Base-by-base conservation (phyloP, 2,113 vertebrate species). In the Propithecus coquereli region DNA sequence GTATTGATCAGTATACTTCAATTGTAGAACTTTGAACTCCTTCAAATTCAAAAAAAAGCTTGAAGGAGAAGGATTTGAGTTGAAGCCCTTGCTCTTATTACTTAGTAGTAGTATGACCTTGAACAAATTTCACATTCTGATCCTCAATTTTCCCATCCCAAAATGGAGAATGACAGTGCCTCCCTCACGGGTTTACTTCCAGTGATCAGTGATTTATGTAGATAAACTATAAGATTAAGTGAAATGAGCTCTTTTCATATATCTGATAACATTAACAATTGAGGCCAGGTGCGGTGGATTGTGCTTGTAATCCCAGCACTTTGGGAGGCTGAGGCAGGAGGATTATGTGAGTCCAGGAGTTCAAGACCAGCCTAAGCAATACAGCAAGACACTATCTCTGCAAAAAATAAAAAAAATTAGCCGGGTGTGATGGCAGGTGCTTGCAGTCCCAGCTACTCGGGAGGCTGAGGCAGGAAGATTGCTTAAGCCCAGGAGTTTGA, bases 121-220 rank as follows among this genome's bases (percentile, higher is more conserved):
- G 37, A 43, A 43, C n/a, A 95, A 20, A 77, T 88, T 91, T 91
- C 76, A 80, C 30, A 74, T 96, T 94, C 70, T 85, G 59, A 90
- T 66, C 63, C n/a, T 91, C 32, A 57, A 0, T 94, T 91, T 91
- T 96, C 50, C 74, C 50, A 94, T 91, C 43, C 54, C n/a, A 80
- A 45, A 47, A n/a, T 88, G 32, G 73, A 88, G 13, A 40, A 63
- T 47, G 47, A 45, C 43, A 90, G 25, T 88, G 16, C 43, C 45
- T 65, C 32, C 14, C 32, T 90, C 47, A 90, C 20, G 34, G 40
- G 37, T 95, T 90, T 96, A 81, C n/a, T 94, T 90, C 43, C 82
- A 34, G 40, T 95, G 8, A 12, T 45, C 40, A 40, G 3, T 90
- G 79, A 63, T 40, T 91, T 91, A 66, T 45, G 23, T n/a, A 74